Base-by-base conservation (phyloP, 2,797 vertebrate genomes). In the Saxicola maurus region DNA sequence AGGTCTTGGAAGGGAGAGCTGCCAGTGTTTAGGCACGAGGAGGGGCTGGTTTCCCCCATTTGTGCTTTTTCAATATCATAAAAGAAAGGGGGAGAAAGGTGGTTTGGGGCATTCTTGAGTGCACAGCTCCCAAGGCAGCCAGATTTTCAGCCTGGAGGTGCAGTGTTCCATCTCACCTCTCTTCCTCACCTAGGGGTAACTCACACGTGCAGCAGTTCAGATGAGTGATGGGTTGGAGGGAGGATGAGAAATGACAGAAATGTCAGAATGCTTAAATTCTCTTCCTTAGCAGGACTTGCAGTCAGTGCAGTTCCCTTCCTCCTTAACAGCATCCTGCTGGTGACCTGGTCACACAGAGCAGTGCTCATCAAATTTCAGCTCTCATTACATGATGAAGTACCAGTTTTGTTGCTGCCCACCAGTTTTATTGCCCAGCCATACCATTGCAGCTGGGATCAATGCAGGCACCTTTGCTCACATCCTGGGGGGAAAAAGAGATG, bases 191-290 rank as follows among this genome's bases (percentile, higher is more conserved):
- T 0, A 75, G 35, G 2, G 3, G 25, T 11, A 71, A 27, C 23
- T 59, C 66, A 56, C 28, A 27, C 0, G 3, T 48, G 24, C 7
- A 7, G 23, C 73, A 79, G 10, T 48, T 55, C 84, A 48, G 30
- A 38, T 0, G 0, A 77, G 4, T 1, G 1, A 7, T 10, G n/a
- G 25, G 7, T 7, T 60, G 46, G n/a, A 78, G 20, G 20, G 0
- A 2, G 73, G 27, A 40, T 40, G 56, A 37, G 71, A 78, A 86
- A 64, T 28, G 6, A 21, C 51, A 60, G 57, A 80, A 82, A 91
- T 18, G 6, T 13, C 1, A 3, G 53, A 57, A 21, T 61, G 48
- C 56, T 53, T 15, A 0, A 61, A 57, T 59, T 68, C 25, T 86
- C 15, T 71, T 67, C 49, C 4, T 10, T 38, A 48, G 2, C 20